These are phyloP conservation scores for Pangasius sanitwongsei DNA, from an alignment of 2,797 vertebrate genomes.

Conservation along the genomic window DNA sequence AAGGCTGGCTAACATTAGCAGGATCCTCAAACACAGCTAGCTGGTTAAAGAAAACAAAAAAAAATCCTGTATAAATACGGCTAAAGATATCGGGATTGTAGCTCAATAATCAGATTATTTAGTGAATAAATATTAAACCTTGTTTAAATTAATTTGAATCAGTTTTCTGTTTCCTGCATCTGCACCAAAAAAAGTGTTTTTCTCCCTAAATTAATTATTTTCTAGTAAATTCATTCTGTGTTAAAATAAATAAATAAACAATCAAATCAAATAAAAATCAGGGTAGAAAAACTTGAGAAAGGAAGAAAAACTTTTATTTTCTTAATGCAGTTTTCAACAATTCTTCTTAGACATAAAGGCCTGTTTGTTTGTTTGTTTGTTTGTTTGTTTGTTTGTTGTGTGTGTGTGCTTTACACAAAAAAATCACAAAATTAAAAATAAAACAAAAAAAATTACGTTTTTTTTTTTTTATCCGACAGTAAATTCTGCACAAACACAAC, in stretches of 20 bases:
- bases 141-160: too few relatives aligned
- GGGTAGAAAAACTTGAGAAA: background rate
- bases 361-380: background rate
- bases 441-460: too few relatives aligned
- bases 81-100: too few relatives aligned
- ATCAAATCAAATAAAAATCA: background rate
- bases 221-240: background rate
- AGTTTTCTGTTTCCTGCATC: too few relatives aligned
- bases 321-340: background rate
- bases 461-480: background rate
- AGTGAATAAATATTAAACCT: too few relatives aligned
- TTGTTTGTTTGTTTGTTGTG: background rate
- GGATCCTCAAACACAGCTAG: too few relatives aligned
- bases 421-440: background rate
- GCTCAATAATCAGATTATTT: too few relatives aligned
- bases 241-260: background rate
- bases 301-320: background rate
- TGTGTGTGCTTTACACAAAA: background rate
- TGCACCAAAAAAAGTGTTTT: too few relatives aligned
- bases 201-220: too few relatives aligned
- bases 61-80: too few relatives aligned
- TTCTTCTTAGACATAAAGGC: background rate
- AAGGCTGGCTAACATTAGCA: too few relatives aligned
- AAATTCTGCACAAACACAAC: background rate
- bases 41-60: too few relatives aligned